These are phyloP conservation scores for Aphyosemion australe DNA, from an alignment of 2,113 vertebrate genomes.

Conservation along the genomic window DNA sequence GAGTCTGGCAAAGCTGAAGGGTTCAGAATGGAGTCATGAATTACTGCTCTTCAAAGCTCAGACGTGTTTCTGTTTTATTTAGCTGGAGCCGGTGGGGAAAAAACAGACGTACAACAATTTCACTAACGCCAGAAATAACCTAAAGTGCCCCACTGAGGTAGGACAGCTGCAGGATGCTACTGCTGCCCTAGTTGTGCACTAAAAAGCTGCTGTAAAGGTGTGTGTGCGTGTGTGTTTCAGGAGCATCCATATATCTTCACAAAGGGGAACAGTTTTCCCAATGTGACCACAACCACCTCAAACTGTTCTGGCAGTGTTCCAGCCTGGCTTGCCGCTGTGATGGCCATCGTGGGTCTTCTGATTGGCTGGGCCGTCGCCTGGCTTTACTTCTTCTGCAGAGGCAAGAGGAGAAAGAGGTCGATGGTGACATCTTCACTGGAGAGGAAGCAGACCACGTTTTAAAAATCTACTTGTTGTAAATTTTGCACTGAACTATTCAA, in stretches of 20 bases:
- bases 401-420: conserved; percentile 35
- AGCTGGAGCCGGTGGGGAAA: conserved; percentile 88
- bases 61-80: conserved; percentile 37
- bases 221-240: conserved; percentile 78
- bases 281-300: conserved; percentile 1
- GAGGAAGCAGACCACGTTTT: conserved; percentile 58
- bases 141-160: conserved; percentile 88
- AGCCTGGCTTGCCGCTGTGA: conserved; percentile 80
- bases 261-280: conserved; percentile 76
- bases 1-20: conserved; percentile 40
- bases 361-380: conserved; percentile 72
- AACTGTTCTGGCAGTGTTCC: conserved; percentile 47
- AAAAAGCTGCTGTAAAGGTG: no score
- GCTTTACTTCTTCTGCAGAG: conserved; percentile 59
- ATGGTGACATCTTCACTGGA: conserved; percentile 21
- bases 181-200: neutral
- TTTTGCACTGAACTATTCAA: conserved; percentile 2
- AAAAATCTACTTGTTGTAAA: conserved; percentile 22
- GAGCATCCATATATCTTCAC: conserved; percentile 87
- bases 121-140: conserved; percentile 78
- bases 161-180: conserved; percentile 54
- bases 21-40: neutral
- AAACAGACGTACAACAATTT: conserved; percentile 90
- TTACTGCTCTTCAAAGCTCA: neutral
- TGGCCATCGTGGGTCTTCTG: conserved; percentile 71